Evolutionary conservation across 2,888 invertebrate genomes (phyloP), one percentile per base, ranked within the genome.

Genomic region (Prosapia bicincta): DNA sequence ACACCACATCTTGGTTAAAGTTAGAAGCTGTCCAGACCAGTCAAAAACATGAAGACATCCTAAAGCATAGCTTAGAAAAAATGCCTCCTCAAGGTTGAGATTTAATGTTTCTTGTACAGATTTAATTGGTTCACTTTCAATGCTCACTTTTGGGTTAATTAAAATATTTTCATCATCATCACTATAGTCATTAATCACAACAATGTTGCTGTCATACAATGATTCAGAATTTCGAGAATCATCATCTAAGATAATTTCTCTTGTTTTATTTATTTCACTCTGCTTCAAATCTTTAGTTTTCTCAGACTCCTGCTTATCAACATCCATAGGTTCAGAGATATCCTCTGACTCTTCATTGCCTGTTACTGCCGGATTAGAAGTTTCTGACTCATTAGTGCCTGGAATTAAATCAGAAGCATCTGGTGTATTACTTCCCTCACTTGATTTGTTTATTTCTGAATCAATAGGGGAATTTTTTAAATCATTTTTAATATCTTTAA

Each of bases 61-160:
- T 23, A 94, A 83, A 15, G 88, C 90, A 83, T 88, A 89, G 54
- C 88, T 85, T 25, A 95, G 85, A 80, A 94, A 94, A 82, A 93
- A 93, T 0, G 94, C 90, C 85, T 96, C 95, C 84, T 93, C 92
- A 71, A 91, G 86, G 1, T 89, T 88, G n/a, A 95, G 84, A 82
- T 90, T 87, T 5, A 93, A 84, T 25, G 88, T 89, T 85, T 93
- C 93, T 72, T 85, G 85, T 1, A 90, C 81, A 76, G 88, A 87
- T 79, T 88, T 88, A 81, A 78, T 54, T 6, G 86, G 87, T 82
- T 90, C 90, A 5, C 88, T 82, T 82, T 90, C 88, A 81, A 90
- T 88, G 81, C 86, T 70, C 32, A 78, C 78, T 20, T 79, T 74
- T 66, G 78, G 84, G 78, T 89, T 86, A 70, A 85, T 86, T 83